Evolutionary conservation across 2,797 vertebrate genomes (phyloP).

Genomic region (Melanotaenia pygmaea): DNA sequence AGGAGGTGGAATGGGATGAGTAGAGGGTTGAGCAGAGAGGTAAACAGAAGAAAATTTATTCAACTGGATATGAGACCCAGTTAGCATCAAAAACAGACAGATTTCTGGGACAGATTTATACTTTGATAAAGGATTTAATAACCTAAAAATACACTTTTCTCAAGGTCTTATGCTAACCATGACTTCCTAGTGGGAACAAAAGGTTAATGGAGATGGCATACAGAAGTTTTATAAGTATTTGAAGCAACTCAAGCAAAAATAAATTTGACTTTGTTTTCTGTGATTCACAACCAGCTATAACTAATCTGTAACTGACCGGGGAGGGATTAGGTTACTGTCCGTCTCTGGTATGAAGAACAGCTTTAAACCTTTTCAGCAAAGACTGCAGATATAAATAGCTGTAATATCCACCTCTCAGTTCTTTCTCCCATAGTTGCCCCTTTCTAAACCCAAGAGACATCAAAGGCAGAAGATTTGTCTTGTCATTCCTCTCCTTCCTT

Average conservation of each 20-base stretch:
- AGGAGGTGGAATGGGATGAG: not conserved
- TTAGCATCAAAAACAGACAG: slow-evolving; percentile 28
- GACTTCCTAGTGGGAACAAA: not conserved
- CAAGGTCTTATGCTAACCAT: slow-evolving; percentile 6
- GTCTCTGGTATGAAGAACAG: slow-evolving; percentile 22
- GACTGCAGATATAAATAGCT: slow-evolving; percentile 58
- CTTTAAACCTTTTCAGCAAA: slow-evolving; percentile 40
- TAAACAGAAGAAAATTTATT: slow-evolving; percentile 27
- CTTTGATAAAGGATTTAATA: slow-evolving; percentile 18
- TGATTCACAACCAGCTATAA: slow-evolving; percentile 38
- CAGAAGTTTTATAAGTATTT: not conserved
- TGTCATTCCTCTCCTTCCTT: slow-evolving; percentile 1
- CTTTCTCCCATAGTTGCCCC: slow-evolving; percentile 22
- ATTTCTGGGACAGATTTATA: slow-evolving; percentile 9
- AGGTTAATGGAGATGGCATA: not conserved
- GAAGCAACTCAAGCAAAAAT: slow-evolving; percentile 7
- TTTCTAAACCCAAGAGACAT: slow-evolving; percentile 10
- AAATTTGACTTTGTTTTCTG: slow-evolving; percentile 24
- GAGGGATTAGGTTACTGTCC: slow-evolving; percentile 39
- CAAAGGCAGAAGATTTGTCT: slow-evolving; percentile 3
- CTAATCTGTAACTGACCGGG: slow-evolving; percentile 14
- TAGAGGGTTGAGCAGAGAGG: not conserved
- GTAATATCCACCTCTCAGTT: slow-evolving; percentile 46
- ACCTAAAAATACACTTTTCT: slow-evolving; percentile 31
- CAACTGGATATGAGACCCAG: slow-evolving; percentile 27